Evolutionary conservation across 2,113 vertebrate species (phyloP).

Genomic region (Rhinopomastus cyanomelas): DNA sequence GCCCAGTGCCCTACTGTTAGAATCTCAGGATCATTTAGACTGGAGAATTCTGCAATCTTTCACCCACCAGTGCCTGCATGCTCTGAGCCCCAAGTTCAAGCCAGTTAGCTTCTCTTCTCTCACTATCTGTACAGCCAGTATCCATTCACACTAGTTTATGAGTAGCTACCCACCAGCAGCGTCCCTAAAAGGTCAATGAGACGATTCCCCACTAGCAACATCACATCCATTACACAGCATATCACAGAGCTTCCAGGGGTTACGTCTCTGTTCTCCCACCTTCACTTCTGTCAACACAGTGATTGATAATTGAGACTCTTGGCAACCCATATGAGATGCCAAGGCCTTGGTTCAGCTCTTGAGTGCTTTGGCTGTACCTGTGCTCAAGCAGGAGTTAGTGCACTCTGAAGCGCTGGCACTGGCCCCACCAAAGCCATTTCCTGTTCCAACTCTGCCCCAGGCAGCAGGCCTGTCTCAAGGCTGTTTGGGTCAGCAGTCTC

Average conservation of each 20-base stretch:
- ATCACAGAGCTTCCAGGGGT: not conserved
- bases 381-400: not conserved
- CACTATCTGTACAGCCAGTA: not conserved
- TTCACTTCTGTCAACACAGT: not conserved
- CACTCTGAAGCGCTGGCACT: not conserved
- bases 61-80: too few relatives aligned
- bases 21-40: too few relatives aligned
- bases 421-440: not conserved
- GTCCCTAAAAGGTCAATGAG: accelerated
- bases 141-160: accelerated
- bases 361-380: not conserved
- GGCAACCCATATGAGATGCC: not conserved
- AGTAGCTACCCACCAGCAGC: not conserved
- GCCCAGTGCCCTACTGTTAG: too few relatives aligned
- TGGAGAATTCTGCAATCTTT: too few relatives aligned
- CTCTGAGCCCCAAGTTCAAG: accelerated
- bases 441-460: not conserved
- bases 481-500: not conserved
- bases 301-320: not conserved
- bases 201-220: too few relatives aligned
- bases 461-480: not conserved
- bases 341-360: not conserved
- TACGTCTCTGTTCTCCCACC: not conserved
- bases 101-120: not conserved
- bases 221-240: not conserved